Conservation (phyloP, 1,140 invertebrate genomes). For the Trichonephila clavata region DNA sequence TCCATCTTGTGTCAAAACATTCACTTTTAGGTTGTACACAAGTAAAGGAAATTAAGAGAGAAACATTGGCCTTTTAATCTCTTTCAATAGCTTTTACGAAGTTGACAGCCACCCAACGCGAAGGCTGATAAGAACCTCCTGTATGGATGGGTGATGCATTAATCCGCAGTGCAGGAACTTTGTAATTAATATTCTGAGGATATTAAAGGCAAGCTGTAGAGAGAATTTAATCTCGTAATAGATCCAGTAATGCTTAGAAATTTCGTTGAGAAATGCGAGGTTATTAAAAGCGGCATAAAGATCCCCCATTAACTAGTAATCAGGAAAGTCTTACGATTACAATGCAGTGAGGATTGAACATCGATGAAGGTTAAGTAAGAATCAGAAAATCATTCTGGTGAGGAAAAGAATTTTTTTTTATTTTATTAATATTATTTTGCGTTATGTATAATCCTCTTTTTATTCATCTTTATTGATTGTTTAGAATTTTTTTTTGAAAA, state of each 20-base stretch:
- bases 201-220: not conserved
- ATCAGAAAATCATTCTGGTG: too few species aligned
- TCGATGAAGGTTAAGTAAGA: too few species aligned
- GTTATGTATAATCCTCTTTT: too few species aligned
- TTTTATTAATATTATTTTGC: too few species aligned
- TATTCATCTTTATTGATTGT: too few species aligned
- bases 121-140: not conserved
- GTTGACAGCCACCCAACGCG: not conserved
- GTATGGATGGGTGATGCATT: not conserved
- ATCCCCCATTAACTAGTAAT: not conserved
- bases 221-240: not conserved
- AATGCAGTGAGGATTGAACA: not conserved
- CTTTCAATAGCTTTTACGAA: not conserved
- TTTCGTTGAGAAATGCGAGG: not conserved
- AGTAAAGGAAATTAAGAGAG: not conserved
- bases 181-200: slow-evolving; percentile 4
- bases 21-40: too few species aligned
- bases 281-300: slow-evolving; percentile 3
- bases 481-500: too few species aligned
- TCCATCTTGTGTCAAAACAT: too few species aligned
- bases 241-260: not conserved
- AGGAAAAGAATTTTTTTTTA: too few species aligned
- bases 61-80: not conserved
- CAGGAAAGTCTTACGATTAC: not conserved
- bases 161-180: not conserved